A percentile compares a stretch with the other conserved stretches of the same genome.
Evolutionary conservation across 2,113 vertebrate genomes (phyloP).

Genomic region (Columba livia): DNA sequence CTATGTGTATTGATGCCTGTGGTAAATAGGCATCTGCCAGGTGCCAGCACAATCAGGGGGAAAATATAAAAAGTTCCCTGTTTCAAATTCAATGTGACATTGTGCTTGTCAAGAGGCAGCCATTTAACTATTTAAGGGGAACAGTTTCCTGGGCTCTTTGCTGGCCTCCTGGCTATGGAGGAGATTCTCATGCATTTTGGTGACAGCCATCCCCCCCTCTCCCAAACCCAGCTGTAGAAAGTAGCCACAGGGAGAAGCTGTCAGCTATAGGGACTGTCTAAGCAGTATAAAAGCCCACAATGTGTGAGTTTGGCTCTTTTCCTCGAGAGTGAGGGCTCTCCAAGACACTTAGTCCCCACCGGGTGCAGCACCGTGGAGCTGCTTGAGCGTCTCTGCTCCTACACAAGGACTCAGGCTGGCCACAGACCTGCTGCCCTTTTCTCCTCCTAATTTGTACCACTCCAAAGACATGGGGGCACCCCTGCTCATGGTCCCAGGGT

Average conservation of each 20-base stretch:
- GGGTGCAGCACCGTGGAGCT: neutral
- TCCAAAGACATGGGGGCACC: neutral
- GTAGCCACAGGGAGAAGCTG: neutral
- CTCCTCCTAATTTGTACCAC: accelerated
- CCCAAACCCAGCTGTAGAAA: conserved; percentile 11
- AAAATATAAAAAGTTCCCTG: conserved; percentile 86
- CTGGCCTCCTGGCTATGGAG: conserved; percentile 71
- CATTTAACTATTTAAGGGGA: conserved; percentile 82
- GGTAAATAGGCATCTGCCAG: conserved; percentile 88
- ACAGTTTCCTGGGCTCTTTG: conserved; percentile 72
- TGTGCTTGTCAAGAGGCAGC: conserved; percentile 80
- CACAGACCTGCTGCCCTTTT: neutral
- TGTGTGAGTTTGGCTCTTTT: neutral
- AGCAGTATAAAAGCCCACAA: accelerated
- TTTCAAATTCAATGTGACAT: conserved; percentile 88
- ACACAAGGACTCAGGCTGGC: neutral
- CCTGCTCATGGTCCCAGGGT: neutral
- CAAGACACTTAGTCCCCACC: accelerated
- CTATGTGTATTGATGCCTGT: conserved; percentile 87
- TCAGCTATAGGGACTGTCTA: neutral
- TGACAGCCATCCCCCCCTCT: neutral
- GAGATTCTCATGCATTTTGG: conserved; percentile 48
- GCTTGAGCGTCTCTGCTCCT: neutral
- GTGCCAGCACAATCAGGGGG: conserved; percentile 84
- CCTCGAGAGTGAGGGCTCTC: neutral